phyloP scores from a whole-genome alignment of 2,113 vertebrate genomes.

The Antigone vipio region DNA sequence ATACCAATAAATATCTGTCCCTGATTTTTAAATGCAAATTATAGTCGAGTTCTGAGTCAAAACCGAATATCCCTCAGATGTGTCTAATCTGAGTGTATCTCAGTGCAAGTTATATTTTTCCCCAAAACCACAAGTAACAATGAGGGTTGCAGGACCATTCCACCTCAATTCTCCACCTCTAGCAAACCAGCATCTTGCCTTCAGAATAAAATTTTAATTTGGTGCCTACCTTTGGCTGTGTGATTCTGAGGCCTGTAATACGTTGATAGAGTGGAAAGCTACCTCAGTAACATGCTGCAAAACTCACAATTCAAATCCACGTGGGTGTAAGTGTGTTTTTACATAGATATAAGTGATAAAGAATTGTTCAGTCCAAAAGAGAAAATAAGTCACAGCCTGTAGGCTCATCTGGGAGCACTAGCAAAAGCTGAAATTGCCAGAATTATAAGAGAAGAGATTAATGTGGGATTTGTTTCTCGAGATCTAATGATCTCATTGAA shows the following conservation, averaged over 20 bases:
- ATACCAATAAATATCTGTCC: neutral
- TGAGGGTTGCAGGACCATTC: neutral
- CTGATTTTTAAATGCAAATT: neutral
- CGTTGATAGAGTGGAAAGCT: neutral
- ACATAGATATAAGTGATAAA: neutral
- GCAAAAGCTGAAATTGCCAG: neutral
- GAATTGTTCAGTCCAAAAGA: neutral
- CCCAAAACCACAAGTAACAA: neutral
- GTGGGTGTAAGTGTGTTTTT: neutral
- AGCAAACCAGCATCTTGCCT: neutral
- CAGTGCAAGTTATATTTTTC: neutral
- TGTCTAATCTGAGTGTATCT: neutral
- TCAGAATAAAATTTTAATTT: neutral
- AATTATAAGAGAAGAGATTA: neutral
- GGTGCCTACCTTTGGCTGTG: neutral
- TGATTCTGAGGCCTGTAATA: neutral
- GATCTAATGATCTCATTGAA: neutral
- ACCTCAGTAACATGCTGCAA: neutral
- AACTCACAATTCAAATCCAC: neutral
- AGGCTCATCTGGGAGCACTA: neutral
- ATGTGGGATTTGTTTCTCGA: neutral
- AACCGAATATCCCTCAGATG: neutral
- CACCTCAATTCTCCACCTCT: neutral
- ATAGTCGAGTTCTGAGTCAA: neutral
- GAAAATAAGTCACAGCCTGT: neutral